These are phyloP conservation scores for Papilio polyxenes DNA, from an alignment of 1,140 invertebrate genomes.

Conservation along the genomic window DNA sequence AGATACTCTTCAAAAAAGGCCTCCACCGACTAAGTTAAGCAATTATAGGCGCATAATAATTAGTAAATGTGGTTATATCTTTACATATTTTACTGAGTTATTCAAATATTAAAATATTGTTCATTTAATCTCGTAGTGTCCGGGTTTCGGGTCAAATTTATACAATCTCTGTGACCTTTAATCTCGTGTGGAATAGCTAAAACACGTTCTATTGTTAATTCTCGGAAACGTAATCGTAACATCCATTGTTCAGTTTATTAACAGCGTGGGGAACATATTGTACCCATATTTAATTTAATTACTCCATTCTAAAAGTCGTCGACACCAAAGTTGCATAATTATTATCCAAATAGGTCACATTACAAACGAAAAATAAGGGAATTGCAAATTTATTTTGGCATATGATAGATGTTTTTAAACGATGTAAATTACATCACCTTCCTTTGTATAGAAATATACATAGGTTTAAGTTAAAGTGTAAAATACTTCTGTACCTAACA, in stretches of 20 bases:
- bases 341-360: constrained; percentile 1
- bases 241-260: constrained; percentile 56
- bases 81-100: constrained; percentile 34
- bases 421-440: not conserved
- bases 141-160: constrained; percentile 76
- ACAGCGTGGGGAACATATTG: constrained; percentile 22
- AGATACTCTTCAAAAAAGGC: not conserved
- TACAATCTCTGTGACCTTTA: constrained; percentile 75
- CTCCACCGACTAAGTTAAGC: not conserved
- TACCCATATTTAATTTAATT: constrained; percentile 32
- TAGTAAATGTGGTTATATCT: not conserved
- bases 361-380: not conserved
- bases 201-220: constrained; percentile 74
- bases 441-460: not conserved
- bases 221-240: constrained; percentile 63
- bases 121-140: constrained; percentile 64
- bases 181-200: constrained; percentile 74
- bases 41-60: not conserved
- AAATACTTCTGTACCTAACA: not conserved
- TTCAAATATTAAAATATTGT: constrained; percentile 46
- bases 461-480: not conserved
- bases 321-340: constrained; percentile 19
- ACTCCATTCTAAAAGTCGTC: constrained; percentile 2
- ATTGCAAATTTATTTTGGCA: not conserved
- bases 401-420: not conserved